These are phyloP conservation scores for Entosphenus tridentatus DNA, from an alignment of 2,113 vertebrate species.

Conservation along the genomic window DNA sequence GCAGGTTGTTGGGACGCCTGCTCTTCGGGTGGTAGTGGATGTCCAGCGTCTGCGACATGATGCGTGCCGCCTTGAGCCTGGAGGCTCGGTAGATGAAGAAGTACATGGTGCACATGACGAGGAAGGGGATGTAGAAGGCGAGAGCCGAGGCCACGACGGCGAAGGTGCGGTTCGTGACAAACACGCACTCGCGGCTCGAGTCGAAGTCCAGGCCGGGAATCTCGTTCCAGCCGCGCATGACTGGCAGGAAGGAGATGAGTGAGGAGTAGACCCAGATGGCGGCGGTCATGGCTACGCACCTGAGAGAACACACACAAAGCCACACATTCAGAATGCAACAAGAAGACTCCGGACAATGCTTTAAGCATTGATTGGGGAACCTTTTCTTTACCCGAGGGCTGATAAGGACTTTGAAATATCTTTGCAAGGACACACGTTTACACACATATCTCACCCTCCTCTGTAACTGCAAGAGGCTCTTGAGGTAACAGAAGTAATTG, in stretches of 20 bases:
- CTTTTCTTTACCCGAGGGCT: no score
- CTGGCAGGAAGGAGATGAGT: constrained; percentile 25
- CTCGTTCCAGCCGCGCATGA: constrained; percentile 33
- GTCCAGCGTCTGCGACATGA: constrained; percentile 23
- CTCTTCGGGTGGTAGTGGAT: constrained; percentile 31
- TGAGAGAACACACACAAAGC: constrained; percentile 9
- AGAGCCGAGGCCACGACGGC: constrained; percentile 26
- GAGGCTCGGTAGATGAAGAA: constrained; percentile 31
- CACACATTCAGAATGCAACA: no score
- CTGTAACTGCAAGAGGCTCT: no score
- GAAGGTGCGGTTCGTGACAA: constrained; percentile 30
- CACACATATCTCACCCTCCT: no score
- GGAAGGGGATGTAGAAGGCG: constrained; percentile 24
- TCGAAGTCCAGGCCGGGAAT: constrained; percentile 23
- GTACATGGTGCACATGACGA: constrained; percentile 30
- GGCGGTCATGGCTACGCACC: constrained; percentile 26
- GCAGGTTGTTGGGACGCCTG: constrained; percentile 26
- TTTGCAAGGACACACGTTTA: no score
- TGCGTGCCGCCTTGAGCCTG: constrained; percentile 22
- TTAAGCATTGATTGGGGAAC: no score
- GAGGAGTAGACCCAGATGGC: constrained; percentile 27
- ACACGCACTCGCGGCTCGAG: constrained; percentile 21
- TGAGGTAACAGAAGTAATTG: no score
- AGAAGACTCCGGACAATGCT: no score
- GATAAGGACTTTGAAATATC: no score